Base-by-base conservation (phyloP, 2,797 vertebrate genomes). In the Cygnus olor region DNA sequence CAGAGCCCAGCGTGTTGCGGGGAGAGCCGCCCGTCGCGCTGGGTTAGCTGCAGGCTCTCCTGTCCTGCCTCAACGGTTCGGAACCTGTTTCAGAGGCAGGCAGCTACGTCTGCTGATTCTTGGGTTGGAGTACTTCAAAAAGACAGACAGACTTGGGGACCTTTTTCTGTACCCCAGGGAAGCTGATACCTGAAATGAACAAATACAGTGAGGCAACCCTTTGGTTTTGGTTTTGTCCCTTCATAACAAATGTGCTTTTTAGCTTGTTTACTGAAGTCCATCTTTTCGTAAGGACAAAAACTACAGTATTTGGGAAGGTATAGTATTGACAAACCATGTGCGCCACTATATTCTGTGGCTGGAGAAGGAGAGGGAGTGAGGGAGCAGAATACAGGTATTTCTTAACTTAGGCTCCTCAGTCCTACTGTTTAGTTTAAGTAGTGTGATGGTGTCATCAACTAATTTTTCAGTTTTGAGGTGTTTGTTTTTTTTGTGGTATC, bases 381-480 rank as follows among this genome's bases (percentile, higher is more conserved):
- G 27, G 70, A 72, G 30, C 45, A 61, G 42, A 49, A 56, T 40
- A 49, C 63, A 58, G 57, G 28, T 72, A n/a, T 53, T 78, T 51
- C 44, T 57, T 44, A 11, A 47, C 63, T 80, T 60, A n/a, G 0
- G 0, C 10, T 80, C 80, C 72, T 88, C 17, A 40, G 0, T 60
- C 24, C n/a, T 69, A 3, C 34, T 74, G 36, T 78, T 80, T 73
- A 6, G 34, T 85, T 78, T 79, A 64, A 63, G 44, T 44, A 34
- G 5, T 53, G 49, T 44, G 66, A 57, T 65, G 58, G 20, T 57
- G 28, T 68, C 82, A 66, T 66, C 72, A 61, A 14, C 32, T 28
- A 28, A 15, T 22, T 81, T 71, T 71, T 51, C 22, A 9, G 0
- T 69, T 81, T 85, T 56, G 60, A 40, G 51, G 19, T 51, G 15